Conservation (phyloP, 2,888 invertebrate genomes). For the Venustoraphidia nigricollis region DNA sequence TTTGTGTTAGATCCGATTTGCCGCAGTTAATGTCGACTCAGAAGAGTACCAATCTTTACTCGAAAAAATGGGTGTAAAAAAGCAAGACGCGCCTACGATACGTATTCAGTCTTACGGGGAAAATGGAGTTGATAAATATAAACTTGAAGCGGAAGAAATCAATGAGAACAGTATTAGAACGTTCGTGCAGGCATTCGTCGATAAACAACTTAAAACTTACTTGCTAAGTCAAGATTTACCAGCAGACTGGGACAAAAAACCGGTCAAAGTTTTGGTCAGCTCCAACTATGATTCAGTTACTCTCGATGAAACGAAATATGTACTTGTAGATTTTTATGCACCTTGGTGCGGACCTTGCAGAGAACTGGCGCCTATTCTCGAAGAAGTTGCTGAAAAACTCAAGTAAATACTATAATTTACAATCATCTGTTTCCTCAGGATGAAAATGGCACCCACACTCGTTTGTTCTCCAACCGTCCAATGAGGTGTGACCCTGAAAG, state of each 20-base stretch:
- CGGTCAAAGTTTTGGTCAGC: conserved; percentile 86
- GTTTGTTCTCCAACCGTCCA: no score
- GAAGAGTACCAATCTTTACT: conserved; percentile 93
- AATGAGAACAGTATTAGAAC: conserved; percentile 49
- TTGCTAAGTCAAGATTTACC: conserved; percentile 87
- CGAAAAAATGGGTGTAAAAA: conserved; percentile 98
- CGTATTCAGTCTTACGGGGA: conserved; percentile 90
- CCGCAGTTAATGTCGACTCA: conserved; percentile 87
- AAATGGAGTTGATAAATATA: conserved; percentile 89
- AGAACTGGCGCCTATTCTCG: conserved; percentile 92
- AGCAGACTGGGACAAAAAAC: conserved; percentile 90
- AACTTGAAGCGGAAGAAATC: conserved; percentile 65
- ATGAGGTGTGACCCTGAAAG: no score
- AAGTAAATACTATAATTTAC: conserved; percentile 22
- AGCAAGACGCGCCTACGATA: conserved; percentile 79
- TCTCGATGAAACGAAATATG: conserved; percentile 72
- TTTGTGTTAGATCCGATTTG: conserved; percentile 59
- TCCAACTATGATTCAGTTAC: conserved; percentile 92
- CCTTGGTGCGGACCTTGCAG: conserved; percentile 99
- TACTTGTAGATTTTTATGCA: conserved; percentile 97
- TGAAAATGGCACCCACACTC: no score
- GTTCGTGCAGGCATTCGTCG: conserved; percentile 82
- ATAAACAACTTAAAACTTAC: conserved; percentile 89
- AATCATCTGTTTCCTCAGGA: no score
- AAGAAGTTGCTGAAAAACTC: conserved; percentile 88